Evolutionary conservation across 2,113 vertebrate genomes (phyloP).

Genomic region (Rattus rattus): DNA sequence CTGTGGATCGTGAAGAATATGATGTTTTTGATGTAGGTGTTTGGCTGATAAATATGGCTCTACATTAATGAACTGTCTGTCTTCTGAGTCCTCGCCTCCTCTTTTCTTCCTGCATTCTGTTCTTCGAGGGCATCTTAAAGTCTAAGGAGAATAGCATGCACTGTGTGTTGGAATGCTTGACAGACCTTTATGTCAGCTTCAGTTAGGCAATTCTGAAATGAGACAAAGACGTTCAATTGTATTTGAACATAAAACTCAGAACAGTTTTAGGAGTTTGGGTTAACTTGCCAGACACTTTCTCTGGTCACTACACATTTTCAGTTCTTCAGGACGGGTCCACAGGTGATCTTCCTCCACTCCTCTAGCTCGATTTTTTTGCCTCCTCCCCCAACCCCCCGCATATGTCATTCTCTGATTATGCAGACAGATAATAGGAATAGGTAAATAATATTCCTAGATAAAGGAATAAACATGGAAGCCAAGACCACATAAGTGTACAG

Average conservation of each 20-base stretch:
- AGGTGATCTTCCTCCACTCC: neutral
- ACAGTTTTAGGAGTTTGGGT: neutral
- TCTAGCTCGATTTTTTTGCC: neutral
- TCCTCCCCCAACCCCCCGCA: neutral
- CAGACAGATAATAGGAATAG: too few species aligned
- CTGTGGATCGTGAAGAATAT: slow-evolving; percentile 92
- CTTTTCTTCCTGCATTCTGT: slow-evolving; percentile 8
- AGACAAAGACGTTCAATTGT: slow-evolving; percentile 8
- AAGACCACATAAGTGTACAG: neutral
- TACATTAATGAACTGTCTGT: neutral
- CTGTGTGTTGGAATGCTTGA: neutral
- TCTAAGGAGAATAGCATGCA: neutral
- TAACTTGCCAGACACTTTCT: neutral
- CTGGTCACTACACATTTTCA: neutral
- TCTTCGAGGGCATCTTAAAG: neutral
- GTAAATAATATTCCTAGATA: too few species aligned
- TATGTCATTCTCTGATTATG: neutral
- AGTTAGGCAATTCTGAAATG: neutral
- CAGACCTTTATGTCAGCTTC: neutral
- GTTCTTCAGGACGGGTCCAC: neutral
- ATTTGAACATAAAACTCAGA: neutral
- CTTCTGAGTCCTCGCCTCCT: neutral
- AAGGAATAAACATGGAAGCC: neutral
- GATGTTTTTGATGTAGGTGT: slow-evolving; percentile 87
- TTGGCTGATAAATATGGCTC: slow-evolving; percentile 56